A percentile compares a stretch with the other conserved stretches of the same genome.
Evolutionary conservation across 2,888 invertebrate genomes (phyloP).

Genomic region (Nymphalis polychloros): DNA sequence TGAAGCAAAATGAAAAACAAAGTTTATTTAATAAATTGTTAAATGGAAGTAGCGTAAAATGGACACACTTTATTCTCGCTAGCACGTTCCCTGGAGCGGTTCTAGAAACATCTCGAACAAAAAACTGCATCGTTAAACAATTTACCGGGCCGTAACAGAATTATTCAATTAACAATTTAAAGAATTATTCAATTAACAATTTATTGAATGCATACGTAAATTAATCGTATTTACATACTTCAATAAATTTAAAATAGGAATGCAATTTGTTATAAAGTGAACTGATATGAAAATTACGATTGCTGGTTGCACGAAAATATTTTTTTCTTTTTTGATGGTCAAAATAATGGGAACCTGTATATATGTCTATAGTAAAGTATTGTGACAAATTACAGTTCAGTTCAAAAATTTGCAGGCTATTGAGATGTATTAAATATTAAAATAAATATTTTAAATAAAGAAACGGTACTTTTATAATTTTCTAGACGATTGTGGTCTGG

Average conservation of each 20-base stretch:
- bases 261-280: no score
- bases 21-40: background rate
- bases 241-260: background rate
- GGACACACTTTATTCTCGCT: background rate
- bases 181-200: slow-evolving; percentile 21
- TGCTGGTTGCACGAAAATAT: no score
- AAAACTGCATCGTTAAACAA: background rate
- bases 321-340: no score
- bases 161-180: slow-evolving; percentile 21
- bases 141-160: slow-evolving; percentile 11
- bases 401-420: no score
- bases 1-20: background rate
- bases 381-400: no score
- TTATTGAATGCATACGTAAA: background rate
- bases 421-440: no score
- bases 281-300: no score
- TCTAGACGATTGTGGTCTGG: no score
- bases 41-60: background rate
- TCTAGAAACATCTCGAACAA: slow-evolving; percentile 12
- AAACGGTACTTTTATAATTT: no score
- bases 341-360: no score
- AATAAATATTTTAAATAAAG: no score
- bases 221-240: background rate
- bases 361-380: no score
- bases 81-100: background rate